These are phyloP conservation scores for Dendrolimus pini DNA, from an alignment of 2,888 invertebrate genomes.

Conservation along the genomic window DNA sequence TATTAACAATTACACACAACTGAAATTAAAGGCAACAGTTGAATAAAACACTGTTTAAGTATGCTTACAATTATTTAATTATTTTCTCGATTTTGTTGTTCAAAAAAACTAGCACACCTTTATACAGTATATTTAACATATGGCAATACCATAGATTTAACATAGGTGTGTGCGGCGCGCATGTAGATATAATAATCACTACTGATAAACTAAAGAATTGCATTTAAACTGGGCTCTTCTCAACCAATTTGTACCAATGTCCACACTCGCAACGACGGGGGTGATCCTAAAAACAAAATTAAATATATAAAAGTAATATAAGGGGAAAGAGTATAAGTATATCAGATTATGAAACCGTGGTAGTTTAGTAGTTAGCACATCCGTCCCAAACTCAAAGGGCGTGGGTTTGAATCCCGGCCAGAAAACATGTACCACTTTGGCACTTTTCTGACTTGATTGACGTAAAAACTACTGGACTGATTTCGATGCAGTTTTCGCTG, in stretches of 20 bases:
- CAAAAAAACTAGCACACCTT: conserved; percentile 39
- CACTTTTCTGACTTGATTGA: too few relatives aligned
- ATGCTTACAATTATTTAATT: conserved; percentile 61
- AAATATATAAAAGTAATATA: too few relatives aligned
- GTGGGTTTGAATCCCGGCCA: too few relatives aligned
- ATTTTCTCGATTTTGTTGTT: conserved; percentile 28
- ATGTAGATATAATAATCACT: conserved; percentile 47
- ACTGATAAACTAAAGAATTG: conserved; percentile 54
- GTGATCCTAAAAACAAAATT: conserved; percentile 78
- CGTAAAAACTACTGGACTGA: too few relatives aligned
- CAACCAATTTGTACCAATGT: conserved; percentile 95
- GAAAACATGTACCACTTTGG: too few relatives aligned
- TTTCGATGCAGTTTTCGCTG: too few relatives aligned
- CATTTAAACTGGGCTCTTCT: conserved; percentile 83
- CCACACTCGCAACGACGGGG: conserved; percentile 97
- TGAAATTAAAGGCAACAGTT: background rate
- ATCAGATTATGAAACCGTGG: too few relatives aligned
- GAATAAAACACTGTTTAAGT: conserved; percentile 47
- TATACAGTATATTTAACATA: conserved; percentile 23
- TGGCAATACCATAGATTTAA: conserved; percentile 33
- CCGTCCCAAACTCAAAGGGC: too few relatives aligned
- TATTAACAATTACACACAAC: conserved; percentile 3
- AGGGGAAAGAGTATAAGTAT: too few relatives aligned
- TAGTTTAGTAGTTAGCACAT: too few relatives aligned
- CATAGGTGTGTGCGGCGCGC: conserved; percentile 42